phyloP scores from a whole-genome alignment of 2,797 vertebrate species.

The Muscicapa comitata region DNA sequence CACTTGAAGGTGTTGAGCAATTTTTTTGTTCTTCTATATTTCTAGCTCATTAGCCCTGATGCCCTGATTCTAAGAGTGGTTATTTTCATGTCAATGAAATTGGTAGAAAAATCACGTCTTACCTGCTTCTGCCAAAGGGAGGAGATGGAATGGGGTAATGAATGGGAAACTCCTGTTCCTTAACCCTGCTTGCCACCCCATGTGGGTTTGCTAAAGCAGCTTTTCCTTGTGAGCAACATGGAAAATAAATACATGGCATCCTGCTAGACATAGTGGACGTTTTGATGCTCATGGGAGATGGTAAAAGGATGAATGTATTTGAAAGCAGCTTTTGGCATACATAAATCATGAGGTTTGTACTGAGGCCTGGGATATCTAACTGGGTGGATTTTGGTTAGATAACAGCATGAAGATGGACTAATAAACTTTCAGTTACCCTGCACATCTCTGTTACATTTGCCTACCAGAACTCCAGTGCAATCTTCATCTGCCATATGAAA shows the following conservation, averaged over 20 bases:
- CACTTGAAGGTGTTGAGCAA: neutral
- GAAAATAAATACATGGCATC: slow-evolving; percentile 1
- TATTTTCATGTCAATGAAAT: slow-evolving; percentile 43
- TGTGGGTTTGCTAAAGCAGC: slow-evolving; percentile 6
- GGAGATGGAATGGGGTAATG: neutral
- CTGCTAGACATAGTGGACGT: neutral
- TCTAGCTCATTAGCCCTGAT: slow-evolving; percentile 40
- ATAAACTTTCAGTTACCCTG: neutral
- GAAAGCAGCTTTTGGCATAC: slow-evolving; percentile 16
- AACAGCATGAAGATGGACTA: neutral
- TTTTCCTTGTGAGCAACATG: neutral
- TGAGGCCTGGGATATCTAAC: neutral
- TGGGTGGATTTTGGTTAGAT: neutral
- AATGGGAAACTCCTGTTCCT: neutral
- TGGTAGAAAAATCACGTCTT: slow-evolving; percentile 14
- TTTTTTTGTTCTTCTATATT: slow-evolving; percentile 28
- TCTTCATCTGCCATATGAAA: neutral
- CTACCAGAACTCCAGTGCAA: neutral
- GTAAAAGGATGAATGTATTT: slow-evolving; percentile 5
- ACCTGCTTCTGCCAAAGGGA: slow-evolving; percentile 6
- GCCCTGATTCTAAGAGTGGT: slow-evolving; percentile 9
- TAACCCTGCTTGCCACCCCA: neutral
- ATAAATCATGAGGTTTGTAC: slow-evolving; percentile 19
- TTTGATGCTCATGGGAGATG: neutral
- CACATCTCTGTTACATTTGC: neutral